phyloP scores from a whole-genome alignment of 2,888 invertebrate species.

The Margaritifera margaritifera region DNA sequence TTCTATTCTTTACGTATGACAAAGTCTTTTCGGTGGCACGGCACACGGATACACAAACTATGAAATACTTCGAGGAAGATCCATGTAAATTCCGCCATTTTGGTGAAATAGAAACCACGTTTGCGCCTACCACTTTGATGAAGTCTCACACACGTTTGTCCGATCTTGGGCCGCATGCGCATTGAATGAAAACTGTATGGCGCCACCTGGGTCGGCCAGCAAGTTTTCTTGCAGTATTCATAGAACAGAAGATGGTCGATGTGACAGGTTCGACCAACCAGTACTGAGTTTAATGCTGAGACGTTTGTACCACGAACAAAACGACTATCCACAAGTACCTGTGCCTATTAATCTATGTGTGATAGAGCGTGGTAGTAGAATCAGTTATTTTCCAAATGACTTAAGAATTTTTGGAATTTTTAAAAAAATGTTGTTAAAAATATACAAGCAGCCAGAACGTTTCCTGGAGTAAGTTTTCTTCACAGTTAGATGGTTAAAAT shows the following conservation, averaged over 20 bases:
- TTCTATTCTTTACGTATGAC: slow-evolving; percentile 31
- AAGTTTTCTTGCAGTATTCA: slow-evolving; percentile 15
- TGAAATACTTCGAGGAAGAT: slow-evolving; percentile 25
- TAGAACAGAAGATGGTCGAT: slow-evolving; percentile 22
- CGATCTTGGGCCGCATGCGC: slow-evolving; percentile 34
- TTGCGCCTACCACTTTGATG: slow-evolving; percentile 31
- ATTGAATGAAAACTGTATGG: slow-evolving; percentile 25
- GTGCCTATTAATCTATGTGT: slow-evolving; percentile 27
- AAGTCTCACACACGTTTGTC: slow-evolving; percentile 25
- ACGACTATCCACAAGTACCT: slow-evolving; percentile 30
- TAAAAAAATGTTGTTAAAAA: too few relatives aligned
- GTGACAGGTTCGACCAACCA: slow-evolving; percentile 43
- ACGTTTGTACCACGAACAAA: slow-evolving; percentile 30
- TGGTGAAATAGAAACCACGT: slow-evolving; percentile 35
- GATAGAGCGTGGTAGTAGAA: slow-evolving; percentile 24
- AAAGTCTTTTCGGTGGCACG: slow-evolving; percentile 18
- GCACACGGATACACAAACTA: slow-evolving; percentile 28
- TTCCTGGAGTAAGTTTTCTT: too few relatives aligned
- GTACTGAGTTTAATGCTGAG: slow-evolving; percentile 34
- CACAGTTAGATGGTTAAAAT: too few relatives aligned
- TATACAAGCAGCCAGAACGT: too few relatives aligned
- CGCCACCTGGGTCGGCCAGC: slow-evolving; percentile 15
- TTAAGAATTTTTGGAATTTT: too few relatives aligned
- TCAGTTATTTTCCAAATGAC: slow-evolving; percentile 20
- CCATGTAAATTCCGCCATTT: slow-evolving; percentile 34